Percentiles rank a stretch among this genome's conserved stretches.
These are phyloP conservation scores for Alexandromys fortis DNA, from an alignment of 2,113 vertebrate genomes.

Conservation along the genomic window DNA sequence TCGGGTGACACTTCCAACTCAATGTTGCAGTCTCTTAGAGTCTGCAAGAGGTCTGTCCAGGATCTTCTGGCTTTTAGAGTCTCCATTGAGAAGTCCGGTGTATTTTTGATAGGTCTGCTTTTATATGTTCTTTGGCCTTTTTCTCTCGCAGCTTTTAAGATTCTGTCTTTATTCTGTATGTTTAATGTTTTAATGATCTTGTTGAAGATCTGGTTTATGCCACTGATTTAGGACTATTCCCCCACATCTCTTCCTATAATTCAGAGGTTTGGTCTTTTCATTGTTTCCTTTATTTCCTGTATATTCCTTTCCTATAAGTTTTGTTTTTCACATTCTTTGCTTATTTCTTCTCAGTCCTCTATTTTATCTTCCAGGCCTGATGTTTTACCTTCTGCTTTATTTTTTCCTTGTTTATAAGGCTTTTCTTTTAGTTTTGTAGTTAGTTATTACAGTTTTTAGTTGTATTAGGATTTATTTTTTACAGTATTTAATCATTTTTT, in stretches of 20 bases:
- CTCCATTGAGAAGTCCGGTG: no score
- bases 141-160: no score
- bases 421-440: neutral
- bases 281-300: neutral
- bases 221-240: neutral
- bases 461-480: no score
- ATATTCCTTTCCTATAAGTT: neutral
- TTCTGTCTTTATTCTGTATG: no score
- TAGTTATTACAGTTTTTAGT: neutral
- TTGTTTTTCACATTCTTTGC: neutral
- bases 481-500: no score
- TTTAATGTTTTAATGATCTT: neutral
- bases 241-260: neutral
- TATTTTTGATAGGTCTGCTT: no score
- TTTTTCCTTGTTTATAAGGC: neutral
- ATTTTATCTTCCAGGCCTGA: neutral
- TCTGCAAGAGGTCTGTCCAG: no score
- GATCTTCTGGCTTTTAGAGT: no score
- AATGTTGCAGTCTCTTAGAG: no score
- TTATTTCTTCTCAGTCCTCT: neutral
- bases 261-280: neutral
- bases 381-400: neutral
- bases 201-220: neutral
- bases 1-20: no score
- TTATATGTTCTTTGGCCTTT: no score